Evolutionary conservation across 64 coral and sea anemone species (phyloP), one percentile per base, ranked within the genome.

Genomic region (Pachyseris speciosa): DNA sequence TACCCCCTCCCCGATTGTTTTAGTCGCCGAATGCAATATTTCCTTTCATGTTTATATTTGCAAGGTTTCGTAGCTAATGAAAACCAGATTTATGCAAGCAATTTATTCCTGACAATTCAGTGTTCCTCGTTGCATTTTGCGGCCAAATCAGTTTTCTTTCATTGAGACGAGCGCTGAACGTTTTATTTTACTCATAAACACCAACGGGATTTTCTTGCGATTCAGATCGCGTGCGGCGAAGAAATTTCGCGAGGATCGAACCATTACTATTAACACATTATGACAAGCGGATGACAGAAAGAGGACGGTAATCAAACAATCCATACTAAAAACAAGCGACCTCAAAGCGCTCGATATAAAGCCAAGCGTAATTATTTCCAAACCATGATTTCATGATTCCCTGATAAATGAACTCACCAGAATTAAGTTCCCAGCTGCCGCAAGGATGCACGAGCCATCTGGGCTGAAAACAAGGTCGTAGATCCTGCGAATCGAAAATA

Each of bases 381-480:
- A 34, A 67, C 64, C 31, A 13, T 67, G 1, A 67, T 71, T 71
- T 71, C 22, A 3, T 50, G 63, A 34, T 70, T 57, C 31, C 5
- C 58, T 71, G 60, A 4, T 72, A 72, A 49, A 59, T 55, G 24
- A 2, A 83, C 49, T 38, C 60, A 97, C 95, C 95, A 97, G 70
- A 69, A 97, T 75, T 58, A 85, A 72, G 28, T 88, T 93, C 31
- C 95, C 95, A 38, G 95, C 95, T 5, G 95, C 58, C 22, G 75
- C 86, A 27, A 97, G 53, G 6, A 97, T 65, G 19, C 28, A 69
- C 9, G 91, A 86, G 47, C 95, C 95, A 81, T 97, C 79, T 0
- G 95, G 91, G 25, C 91, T 97, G 40, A 97, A 97, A 19, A 75
- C 29, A 32, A 97, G 40, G 64, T 97, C 95, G 63, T 97, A 94